A percentile compares a stretch with the other conserved stretches of the same genome.
These are phyloP conservation scores for Cotesia congregata DNA, from an alignment of 2,888 invertebrate species.

Conservation along the genomic window DNA sequence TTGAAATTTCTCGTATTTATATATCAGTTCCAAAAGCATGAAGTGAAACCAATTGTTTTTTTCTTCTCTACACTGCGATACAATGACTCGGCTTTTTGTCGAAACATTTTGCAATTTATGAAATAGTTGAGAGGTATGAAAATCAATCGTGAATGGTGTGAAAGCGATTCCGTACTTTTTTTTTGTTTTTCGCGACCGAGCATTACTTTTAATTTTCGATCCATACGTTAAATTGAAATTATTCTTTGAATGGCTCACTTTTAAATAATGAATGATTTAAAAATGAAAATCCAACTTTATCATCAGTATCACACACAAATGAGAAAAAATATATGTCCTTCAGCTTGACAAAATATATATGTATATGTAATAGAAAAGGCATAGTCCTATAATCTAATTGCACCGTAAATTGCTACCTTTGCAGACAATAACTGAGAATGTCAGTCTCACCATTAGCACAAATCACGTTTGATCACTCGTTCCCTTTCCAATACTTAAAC, in stretches of 20 bases:
- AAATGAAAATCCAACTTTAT: not conserved
- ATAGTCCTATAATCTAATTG: slow-evolving; percentile 55
- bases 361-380: slow-evolving; percentile 19
- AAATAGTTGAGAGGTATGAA: not conserved
- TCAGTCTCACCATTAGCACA: slow-evolving; percentile 67
- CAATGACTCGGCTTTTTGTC: not conserved
- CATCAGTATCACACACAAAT: not conserved
- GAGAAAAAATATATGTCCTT: slow-evolving; percentile 1
- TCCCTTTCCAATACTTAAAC: slow-evolving; percentile 36
- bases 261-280: not conserved
- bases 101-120: not conserved
- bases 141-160: not conserved
- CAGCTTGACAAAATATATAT: not conserved
- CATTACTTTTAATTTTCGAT: not conserved
- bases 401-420: slow-evolving; percentile 53
- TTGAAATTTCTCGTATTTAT: no score
- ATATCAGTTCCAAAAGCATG: no score
- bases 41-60: not conserved
- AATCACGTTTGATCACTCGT: slow-evolving; percentile 63
- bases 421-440: slow-evolving; percentile 68
- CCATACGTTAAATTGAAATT: not conserved
- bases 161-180: not conserved
- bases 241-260: not conserved
- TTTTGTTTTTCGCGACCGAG: not conserved
- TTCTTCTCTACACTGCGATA: not conserved